Conservation (phyloP, 2,888 invertebrate genomes). For the Anticlea derivata region DNA sequence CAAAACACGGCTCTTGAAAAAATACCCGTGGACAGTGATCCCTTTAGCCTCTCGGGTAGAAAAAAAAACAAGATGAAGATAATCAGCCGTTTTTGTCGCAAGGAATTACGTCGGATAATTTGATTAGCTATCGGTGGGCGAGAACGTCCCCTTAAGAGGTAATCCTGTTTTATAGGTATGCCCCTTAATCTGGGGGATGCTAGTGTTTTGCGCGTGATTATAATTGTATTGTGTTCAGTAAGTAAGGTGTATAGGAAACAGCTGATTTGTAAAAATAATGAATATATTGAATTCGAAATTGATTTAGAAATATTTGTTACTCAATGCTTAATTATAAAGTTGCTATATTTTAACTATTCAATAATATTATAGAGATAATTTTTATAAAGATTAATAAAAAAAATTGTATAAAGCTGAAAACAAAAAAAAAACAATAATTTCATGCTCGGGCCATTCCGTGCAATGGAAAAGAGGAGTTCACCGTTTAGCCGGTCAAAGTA, state of each 20-base stretch:
- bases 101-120: constrained; percentile 74
- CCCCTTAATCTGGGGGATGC: constrained; percentile 62
- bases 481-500: constrained; percentile 26
- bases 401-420: too few species aligned
- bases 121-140: constrained; percentile 76
- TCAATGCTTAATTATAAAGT: too few species aligned
- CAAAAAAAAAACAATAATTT: too few species aligned
- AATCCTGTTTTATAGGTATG: constrained; percentile 70
- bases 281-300: too few species aligned
- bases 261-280: too few species aligned
- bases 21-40: constrained; percentile 60
- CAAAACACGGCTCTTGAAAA: constrained; percentile 43
- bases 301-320: too few species aligned
- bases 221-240: constrained; percentile 47
- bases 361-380: too few species aligned
- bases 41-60: constrained; percentile 55
- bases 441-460: too few species aligned
- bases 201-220: constrained; percentile 46
- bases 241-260: too few species aligned
- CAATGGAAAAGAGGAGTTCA: constrained; percentile 12
- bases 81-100: constrained; percentile 78
- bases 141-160: constrained; percentile 68
- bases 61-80: constrained; percentile 66
- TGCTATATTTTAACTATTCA: too few species aligned
- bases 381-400: too few species aligned